Percentiles rank a stretch among this genome's conserved stretches.
phyloP scores from a whole-genome alignment of 1,140 invertebrate species.

The Sesamia nonagrioides region DNA sequence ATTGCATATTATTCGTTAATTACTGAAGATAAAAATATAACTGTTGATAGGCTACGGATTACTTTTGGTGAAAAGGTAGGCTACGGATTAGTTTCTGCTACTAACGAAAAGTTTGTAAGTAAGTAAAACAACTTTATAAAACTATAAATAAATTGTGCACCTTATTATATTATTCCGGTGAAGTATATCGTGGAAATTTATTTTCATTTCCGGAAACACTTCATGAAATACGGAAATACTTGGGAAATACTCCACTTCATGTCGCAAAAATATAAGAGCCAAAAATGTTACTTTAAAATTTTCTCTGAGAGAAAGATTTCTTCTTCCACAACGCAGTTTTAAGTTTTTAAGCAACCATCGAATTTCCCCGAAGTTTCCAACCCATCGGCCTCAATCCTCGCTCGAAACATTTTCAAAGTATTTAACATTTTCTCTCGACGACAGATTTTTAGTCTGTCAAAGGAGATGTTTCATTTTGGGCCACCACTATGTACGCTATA shows the following conservation, averaged over 20 bases:
- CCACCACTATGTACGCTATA: too few species aligned
- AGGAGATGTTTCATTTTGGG: too few species aligned
- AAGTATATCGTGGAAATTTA: not conserved
- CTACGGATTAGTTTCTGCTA: too few species aligned
- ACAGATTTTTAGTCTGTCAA: constrained; percentile 14
- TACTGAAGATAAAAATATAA: not conserved
- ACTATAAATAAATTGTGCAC: not conserved
- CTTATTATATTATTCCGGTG: not conserved
- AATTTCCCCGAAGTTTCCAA: constrained; percentile 22
- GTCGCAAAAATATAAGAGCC: constrained; percentile 17
- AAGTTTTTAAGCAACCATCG: constrained; percentile 33
- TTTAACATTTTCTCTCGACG: constrained; percentile 27
- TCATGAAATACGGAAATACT: too few species aligned
- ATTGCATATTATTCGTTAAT: not conserved
- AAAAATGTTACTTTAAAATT: not conserved
- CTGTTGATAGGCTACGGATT: not conserved
- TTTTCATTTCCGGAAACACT: not conserved
- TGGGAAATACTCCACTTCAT: not conserved
- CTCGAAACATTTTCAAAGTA: constrained; percentile 27
- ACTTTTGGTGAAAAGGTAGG: not conserved
- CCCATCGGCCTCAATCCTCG: constrained; percentile 9
- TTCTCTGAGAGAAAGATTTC: constrained; percentile 18
- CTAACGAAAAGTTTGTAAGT: too few species aligned
- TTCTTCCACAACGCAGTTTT: constrained; percentile 9
- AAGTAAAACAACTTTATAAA: too few species aligned